phyloP scores from a whole-genome alignment of 2,113 vertebrate genomes.

The Capreolus pygargus region DNA sequence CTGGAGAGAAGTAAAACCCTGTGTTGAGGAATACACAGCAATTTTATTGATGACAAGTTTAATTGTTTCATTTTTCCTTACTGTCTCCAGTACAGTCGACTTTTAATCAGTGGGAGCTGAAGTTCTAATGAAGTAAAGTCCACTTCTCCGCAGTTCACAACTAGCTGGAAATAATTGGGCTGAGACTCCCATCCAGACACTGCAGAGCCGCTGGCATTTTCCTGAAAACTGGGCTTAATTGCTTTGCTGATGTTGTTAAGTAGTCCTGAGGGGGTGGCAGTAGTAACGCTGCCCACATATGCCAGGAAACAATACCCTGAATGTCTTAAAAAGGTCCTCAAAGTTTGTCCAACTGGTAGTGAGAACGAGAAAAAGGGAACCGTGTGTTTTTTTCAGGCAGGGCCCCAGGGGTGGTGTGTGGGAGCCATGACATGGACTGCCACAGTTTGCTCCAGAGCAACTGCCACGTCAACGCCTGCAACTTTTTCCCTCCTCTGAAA shows the following conservation, averaged over 20 bases:
- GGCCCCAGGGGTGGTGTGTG: neutral
- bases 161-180: slow-evolving; percentile 89
- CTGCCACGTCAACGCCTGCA: neutral
- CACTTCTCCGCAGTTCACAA: slow-evolving; percentile 85
- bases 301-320: slow-evolving; percentile 78
- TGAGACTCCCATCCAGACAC: slow-evolving; percentile 88
- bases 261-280: slow-evolving; percentile 82
- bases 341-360: slow-evolving; percentile 68
- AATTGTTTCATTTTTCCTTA: slow-evolving; percentile 89
- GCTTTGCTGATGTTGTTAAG: slow-evolving; percentile 90
- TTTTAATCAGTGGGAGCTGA: slow-evolving; percentile 88
- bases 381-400: neutral
- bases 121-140: slow-evolving; percentile 88
- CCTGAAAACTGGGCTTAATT: slow-evolving; percentile 88
- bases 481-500: neutral
- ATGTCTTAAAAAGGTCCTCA: slow-evolving; percentile 80
- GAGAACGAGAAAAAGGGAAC: slow-evolving; percentile 60
- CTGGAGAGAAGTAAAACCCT: slow-evolving; percentile 83
- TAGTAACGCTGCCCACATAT: slow-evolving; percentile 79
- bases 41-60: slow-evolving; percentile 88
- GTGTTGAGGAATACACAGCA: slow-evolving; percentile 83
- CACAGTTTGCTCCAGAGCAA: slow-evolving; percentile 19
- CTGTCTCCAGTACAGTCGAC: slow-evolving; percentile 82
- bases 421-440: slow-evolving; percentile 33
- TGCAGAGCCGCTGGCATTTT: slow-evolving; percentile 85